Base-by-base conservation (phyloP, 2,797 vertebrate species). In the Lepilemur ruficaudatus region DNA sequence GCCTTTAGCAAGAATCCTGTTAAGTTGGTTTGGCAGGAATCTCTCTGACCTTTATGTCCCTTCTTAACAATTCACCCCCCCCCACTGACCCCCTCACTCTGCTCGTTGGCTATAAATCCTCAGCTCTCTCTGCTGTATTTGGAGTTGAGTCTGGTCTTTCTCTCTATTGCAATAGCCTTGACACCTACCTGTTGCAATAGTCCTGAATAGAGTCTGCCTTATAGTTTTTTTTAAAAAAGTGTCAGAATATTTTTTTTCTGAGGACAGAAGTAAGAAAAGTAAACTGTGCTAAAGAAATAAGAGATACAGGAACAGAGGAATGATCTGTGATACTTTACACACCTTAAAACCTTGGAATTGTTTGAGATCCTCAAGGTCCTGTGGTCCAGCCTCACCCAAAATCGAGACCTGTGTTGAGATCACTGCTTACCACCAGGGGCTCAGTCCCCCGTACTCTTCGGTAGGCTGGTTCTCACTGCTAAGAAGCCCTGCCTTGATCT, bases 381-480 rank as follows among this genome's bases (percentile, higher is more conserved):
- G 48, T 25, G 32, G 18, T n/a, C 3, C 55, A 59, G 8, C 50
- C 30, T 90, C 3, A 12, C 15, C 50, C 35, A 32, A 5, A 14
- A 22, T 23, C 1, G 5, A 38, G 46, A 85, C 15, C 23, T n/a
- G 2, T 3, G 4, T 2, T 10, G 13, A 25, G 4, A 13, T 32
- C 3, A 4, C 50, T 38, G 0, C 1, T 59, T 41, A 59, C 3
- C 5, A 12, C 10, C 43, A 50, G 23, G 46, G 13, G 1, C 32
- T 15, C 0, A 22, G 25, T 35, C 23, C 8, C 41, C n/a, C 2
- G 0, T 1, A 23, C 5, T 41, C 22, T 4, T 48, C 0, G 63
- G 63, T 20, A 25, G 67, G 10, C 78, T 23, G 6, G 6, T 38
- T 75, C 76, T 90, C 25, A 14, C 30, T 23, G 50, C 28, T 32